These are phyloP conservation scores for Paraplagusia blochii DNA, from an alignment of 2,113 vertebrate genomes.

Conservation along the genomic window DNA sequence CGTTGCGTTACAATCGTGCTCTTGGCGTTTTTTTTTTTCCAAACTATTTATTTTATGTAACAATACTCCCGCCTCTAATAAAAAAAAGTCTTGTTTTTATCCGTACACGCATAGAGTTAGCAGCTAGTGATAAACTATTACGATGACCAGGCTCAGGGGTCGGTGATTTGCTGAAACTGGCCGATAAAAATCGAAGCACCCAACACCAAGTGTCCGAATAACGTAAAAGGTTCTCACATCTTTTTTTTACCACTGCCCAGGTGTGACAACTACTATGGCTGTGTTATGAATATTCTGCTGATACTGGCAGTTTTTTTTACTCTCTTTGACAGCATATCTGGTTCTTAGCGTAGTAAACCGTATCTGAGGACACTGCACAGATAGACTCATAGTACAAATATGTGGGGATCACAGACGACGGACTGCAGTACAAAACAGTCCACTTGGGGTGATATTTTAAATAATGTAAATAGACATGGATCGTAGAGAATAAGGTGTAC, in stretches of 20 bases:
- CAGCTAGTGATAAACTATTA: slow-evolving; percentile 42
- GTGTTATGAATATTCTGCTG: slow-evolving; percentile 15
- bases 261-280: not conserved
- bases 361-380: not conserved
- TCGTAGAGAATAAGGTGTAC: not conserved
- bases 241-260: not conserved
- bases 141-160: slow-evolving; percentile 22
- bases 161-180: slow-evolving; percentile 27
- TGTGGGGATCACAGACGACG: not conserved
- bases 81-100: slow-evolving; percentile 41
- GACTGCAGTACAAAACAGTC: not conserved
- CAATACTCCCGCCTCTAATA: slow-evolving; percentile 41
- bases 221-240: not conserved
- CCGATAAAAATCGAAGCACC: slow-evolving; percentile 8
- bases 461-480: slow-evolving; percentile 8
- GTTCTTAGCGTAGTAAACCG: not conserved
- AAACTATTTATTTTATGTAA: slow-evolving; percentile 14
- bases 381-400: slow-evolving; percentile 1
- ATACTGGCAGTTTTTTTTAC: slow-evolving; percentile 15
- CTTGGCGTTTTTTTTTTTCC: slow-evolving; percentile 47
- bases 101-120: slow-evolving; percentile 31
- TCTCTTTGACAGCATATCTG: slow-evolving; percentile 14
- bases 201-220: slow-evolving; percentile 7
- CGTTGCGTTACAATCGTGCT: slow-evolving; percentile 57
- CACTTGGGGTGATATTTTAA: not conserved